A percentile compares a stretch with the other conserved stretches of the same genome.
Conservation (phyloP, 2,888 invertebrate species). For the Oxystoma pomonae region DNA sequence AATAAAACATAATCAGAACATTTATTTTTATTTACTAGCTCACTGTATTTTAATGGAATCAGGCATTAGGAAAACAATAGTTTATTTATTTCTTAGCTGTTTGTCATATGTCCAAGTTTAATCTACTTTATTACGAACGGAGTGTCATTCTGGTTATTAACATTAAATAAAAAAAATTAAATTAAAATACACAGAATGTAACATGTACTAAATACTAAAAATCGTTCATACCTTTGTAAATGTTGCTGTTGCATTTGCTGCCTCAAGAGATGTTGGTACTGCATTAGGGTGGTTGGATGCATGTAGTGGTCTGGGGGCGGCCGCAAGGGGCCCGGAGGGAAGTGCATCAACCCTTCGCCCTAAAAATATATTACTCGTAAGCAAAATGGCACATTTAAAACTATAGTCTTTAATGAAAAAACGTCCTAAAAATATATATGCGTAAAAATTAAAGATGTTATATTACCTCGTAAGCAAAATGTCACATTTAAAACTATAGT, state of each 20-base stretch:
- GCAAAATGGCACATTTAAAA: too few species aligned
- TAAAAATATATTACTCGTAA: too few species aligned
- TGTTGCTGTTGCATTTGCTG: slow-evolving; percentile 36
- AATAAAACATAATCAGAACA: too few species aligned
- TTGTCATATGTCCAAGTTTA: too few species aligned
- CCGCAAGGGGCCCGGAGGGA: slow-evolving; percentile 45
- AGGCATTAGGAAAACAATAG: too few species aligned
- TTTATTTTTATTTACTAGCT: slow-evolving; percentile 5
- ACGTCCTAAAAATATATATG: background rate
- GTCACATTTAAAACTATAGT: background rate
- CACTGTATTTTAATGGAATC: background rate
- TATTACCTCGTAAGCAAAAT: too few species aligned
- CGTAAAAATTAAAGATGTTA: too few species aligned
- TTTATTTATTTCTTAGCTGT: too few species aligned
- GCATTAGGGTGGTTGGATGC: slow-evolving; percentile 51
- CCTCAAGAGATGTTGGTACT: slow-evolving; percentile 56
- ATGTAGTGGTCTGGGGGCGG: slow-evolving; percentile 52
- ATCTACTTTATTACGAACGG: too few species aligned
- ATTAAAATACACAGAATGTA: too few species aligned
- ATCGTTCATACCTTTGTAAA: slow-evolving; percentile 40
- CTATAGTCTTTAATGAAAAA: slow-evolving; percentile 1
- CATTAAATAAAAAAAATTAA: too few species aligned
- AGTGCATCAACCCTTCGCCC: slow-evolving; percentile 56
- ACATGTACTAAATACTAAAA: background rate
- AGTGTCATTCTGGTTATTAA: too few species aligned